A percentile compares a stretch with the other conserved stretches of the same genome.
phyloP scores from a whole-genome alignment of 2,113 vertebrate species.

The Phyllopteryx taeniolatus region DNA sequence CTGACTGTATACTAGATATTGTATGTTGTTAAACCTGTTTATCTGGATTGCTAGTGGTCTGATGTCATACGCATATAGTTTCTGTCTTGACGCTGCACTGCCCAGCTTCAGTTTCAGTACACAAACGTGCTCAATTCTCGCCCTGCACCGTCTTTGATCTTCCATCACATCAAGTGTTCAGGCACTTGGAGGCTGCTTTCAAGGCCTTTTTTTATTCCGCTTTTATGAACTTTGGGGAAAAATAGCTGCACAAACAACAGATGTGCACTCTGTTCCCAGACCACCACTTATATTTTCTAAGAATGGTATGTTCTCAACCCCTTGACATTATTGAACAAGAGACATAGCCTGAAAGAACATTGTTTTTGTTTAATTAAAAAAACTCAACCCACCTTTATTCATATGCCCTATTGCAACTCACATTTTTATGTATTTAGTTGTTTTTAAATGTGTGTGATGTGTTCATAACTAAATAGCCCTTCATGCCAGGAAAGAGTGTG shows the following conservation, averaged over 20 bases:
- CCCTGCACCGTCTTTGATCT: constrained; percentile 47
- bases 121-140: constrained; percentile 14
- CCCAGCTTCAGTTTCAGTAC: constrained; percentile 48
- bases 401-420: not conserved
- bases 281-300: constrained; percentile 34
- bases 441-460: not conserved
- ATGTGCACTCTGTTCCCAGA: constrained; percentile 46
- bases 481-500: constrained; percentile 20
- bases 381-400: not conserved
- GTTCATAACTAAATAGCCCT: constrained; percentile 12
- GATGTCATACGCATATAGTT: constrained; percentile 66
- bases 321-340: constrained; percentile 27
- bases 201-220: constrained; percentile 17
- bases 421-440: constrained; percentile 6
- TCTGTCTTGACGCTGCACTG: constrained; percentile 38
- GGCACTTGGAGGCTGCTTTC: constrained; percentile 13
- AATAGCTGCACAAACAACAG: constrained; percentile 51
- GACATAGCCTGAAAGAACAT: constrained; percentile 15
- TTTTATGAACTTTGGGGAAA: constrained; percentile 15
- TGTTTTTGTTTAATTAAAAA: not conserved
- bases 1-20: constrained; percentile 20
- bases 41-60: constrained; percentile 63
- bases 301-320: constrained; percentile 34
- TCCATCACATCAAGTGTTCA: constrained; percentile 25
- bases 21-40: constrained; percentile 67